Conservation (phyloP, 2,797 vertebrate species). For the Sitta carolinensis region DNA sequence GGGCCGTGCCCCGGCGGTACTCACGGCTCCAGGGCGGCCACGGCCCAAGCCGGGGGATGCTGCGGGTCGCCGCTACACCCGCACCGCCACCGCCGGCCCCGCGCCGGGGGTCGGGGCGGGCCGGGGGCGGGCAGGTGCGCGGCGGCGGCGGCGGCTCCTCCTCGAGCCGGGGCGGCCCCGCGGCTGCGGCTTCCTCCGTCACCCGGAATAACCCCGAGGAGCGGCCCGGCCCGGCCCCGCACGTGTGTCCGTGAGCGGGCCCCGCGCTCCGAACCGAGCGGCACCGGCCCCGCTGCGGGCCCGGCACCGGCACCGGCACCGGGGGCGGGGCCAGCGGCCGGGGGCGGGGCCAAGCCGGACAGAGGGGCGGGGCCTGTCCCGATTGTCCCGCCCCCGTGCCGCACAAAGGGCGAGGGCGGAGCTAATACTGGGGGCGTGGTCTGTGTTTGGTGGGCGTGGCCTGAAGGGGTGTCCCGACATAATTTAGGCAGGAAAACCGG, state of each 20-base stretch:
- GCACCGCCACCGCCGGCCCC: not conserved
- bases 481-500: not conserved
- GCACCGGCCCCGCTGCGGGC: not conserved
- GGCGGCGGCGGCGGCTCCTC: not conserved
- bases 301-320: not conserved
- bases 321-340: not conserved
- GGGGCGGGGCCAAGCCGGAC: fast-evolving
- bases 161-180: not conserved
- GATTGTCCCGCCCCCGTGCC: not conserved
- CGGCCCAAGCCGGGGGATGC: not conserved
- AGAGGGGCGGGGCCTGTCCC: not conserved
- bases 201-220: not conserved
- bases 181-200: not conserved
- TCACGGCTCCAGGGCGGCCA: slow-evolving; percentile 12
- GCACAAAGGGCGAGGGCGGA: not conserved
- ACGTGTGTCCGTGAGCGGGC: not conserved
- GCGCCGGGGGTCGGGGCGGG: not conserved
- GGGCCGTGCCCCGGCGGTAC: slow-evolving; percentile 5
- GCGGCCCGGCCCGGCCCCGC: not conserved
- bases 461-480: not conserved
- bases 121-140: not conserved
- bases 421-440: fast-evolving
- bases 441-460: fast-evolving
- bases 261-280: not conserved
- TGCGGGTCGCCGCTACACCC: not conserved